Conservation (phyloP, 2,797 vertebrate genomes). For the Erethizon dorsatum region DNA sequence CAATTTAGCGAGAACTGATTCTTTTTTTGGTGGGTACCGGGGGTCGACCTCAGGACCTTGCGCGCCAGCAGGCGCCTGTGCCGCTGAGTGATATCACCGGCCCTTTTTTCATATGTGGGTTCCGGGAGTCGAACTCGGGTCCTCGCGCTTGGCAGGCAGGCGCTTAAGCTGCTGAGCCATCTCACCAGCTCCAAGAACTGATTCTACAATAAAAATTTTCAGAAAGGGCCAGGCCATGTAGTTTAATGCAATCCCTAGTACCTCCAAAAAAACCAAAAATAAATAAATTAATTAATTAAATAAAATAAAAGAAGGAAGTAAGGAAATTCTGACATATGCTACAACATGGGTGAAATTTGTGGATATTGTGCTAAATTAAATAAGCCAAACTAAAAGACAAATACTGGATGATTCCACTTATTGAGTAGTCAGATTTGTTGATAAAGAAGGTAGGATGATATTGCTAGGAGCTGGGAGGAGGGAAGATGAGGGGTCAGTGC, state of each 20-base stretch:
- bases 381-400: not conserved
- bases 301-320: not conserved
- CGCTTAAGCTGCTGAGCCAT: too few relatives aligned
- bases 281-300: too few relatives aligned
- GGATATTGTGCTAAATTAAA: not conserved
- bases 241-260: not conserved
- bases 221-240: not conserved
- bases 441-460: not conserved
- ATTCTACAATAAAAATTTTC: not conserved
- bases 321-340: not conserved
- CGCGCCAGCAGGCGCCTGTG: too few relatives aligned
- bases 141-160: too few relatives aligned
- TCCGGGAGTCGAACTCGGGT: too few relatives aligned
- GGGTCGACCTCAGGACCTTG: too few relatives aligned
- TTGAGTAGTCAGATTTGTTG: not conserved
- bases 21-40: too few relatives aligned
- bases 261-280: not conserved
- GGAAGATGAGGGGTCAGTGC: not conserved
- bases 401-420: not conserved
- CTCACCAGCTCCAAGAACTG: not conserved
- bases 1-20: not conserved
- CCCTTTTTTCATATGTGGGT: too few relatives aligned
- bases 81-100: too few relatives aligned
- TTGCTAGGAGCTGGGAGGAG: accelerated
- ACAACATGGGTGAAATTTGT: not conserved